A percentile compares a stretch with the other conserved stretches of the same genome.
Evolutionary conservation across 1,140 invertebrate genomes (phyloP).

Genomic region (Papilio dardanus): DNA sequence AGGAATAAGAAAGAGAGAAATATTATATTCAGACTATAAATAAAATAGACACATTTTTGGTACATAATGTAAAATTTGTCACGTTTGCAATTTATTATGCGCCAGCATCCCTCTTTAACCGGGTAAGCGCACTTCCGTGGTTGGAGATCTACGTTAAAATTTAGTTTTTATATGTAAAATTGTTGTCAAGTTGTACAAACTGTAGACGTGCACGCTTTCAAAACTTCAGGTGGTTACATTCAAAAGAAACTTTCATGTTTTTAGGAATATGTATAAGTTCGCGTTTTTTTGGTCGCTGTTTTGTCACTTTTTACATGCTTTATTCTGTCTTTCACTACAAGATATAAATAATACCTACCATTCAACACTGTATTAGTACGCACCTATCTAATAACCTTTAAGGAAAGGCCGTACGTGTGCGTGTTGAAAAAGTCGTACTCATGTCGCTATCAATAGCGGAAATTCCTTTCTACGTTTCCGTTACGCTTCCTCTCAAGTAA

Average conservation of each 20-base stretch:
- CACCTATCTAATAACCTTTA: not conserved
- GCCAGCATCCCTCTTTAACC: not conserved
- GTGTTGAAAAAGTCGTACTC: not conserved
- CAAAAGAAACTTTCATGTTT: not conserved
- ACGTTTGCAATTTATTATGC: constrained; percentile 4
- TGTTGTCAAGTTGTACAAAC: not conserved
- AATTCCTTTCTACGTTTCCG: not conserved
- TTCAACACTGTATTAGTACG: not conserved
- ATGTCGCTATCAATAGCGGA: not conserved
- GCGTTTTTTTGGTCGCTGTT: not conserved
- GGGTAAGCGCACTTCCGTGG: not conserved
- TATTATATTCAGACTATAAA: not conserved
- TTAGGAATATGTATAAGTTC: not conserved
- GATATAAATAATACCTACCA: too few species aligned
- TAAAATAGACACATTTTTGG: not conserved
- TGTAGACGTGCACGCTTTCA: not conserved
- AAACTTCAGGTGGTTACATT: not conserved
- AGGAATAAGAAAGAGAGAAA: too few species aligned
- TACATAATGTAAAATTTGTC: not conserved
- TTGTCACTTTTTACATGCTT: not conserved
- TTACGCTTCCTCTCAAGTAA: constrained; percentile 11
- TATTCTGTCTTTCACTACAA: not conserved
- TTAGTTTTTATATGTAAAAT: not conserved
- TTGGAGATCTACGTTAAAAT: not conserved
- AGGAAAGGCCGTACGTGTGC: not conserved